Evolutionary conservation across 92 coral and sea anemone genomes (phyloP).

Genomic region (Bergia puertoricense): DNA sequence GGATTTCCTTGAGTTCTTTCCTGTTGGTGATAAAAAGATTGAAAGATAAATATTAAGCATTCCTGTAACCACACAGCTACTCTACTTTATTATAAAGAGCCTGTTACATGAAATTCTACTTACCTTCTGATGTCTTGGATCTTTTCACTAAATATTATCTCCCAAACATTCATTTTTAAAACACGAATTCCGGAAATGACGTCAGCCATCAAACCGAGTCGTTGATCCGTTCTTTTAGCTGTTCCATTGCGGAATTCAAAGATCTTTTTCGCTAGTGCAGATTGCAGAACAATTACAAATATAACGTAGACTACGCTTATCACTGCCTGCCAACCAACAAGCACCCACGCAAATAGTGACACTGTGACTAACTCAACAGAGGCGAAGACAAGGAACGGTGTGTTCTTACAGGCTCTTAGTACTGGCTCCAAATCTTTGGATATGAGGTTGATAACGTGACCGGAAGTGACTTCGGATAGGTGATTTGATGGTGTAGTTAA

Average conservation of each 20-base stretch:
- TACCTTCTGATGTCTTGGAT: not conserved
- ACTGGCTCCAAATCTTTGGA: not conserved
- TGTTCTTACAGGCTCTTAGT: not conserved
- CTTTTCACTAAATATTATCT: not conserved
- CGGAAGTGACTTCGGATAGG: not conserved
- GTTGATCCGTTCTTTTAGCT: not conserved
- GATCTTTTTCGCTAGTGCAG: not conserved
- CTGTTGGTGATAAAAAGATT: not conserved
- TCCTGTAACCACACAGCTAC: too few species aligned
- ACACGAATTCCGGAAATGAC: not conserved
- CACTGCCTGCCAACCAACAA: not conserved
- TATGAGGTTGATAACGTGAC: not conserved
- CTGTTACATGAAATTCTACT: too few species aligned
- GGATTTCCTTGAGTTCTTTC: conserved; percentile 2
- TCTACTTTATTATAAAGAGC: too few species aligned
- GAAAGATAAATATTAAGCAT: not conserved
- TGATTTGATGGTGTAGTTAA: not conserved
- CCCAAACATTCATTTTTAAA: not conserved
- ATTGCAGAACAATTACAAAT: not conserved
- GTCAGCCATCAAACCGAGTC: not conserved
- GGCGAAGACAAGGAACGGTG: not conserved
- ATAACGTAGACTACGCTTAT: not conserved
- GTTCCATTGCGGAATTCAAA: not conserved
- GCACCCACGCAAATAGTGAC: not conserved
- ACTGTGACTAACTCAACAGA: not conserved